Conservation (phyloP, 2,888 invertebrate species). For the Cataglyphis cursor region DNA sequence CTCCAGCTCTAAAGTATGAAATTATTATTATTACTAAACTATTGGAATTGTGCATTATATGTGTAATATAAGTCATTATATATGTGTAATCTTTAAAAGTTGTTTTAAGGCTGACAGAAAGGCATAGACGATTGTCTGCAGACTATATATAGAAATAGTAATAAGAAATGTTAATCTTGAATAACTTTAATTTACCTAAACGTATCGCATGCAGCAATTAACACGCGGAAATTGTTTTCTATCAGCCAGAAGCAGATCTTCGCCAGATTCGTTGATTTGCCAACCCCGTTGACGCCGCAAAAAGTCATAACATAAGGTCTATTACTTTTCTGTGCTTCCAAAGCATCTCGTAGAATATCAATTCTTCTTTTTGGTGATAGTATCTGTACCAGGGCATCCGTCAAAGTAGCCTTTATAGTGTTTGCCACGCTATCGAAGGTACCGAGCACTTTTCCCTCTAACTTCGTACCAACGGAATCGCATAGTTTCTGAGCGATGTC, state of each 20-base stretch:
- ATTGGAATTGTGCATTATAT: constrained; percentile 8
- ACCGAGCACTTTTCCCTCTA: constrained; percentile 97
- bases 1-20: constrained; percentile 92
- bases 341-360: constrained; percentile 98
- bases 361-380: constrained; percentile 97
- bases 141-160: not conserved
- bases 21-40: not conserved
- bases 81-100: not conserved
- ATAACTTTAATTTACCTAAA: constrained; percentile 88
- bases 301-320: constrained; percentile 98
- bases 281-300: constrained; percentile 99
- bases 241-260: constrained; percentile 99
- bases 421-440: constrained; percentile 97
- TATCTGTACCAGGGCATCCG: constrained; percentile 97
- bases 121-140: not conserved
- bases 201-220: constrained; percentile 99
- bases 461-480: constrained; percentile 95
- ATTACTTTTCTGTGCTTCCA: constrained; percentile 94
- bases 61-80: not conserved
- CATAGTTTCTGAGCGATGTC: constrained; percentile 98
- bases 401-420: constrained; percentile 95
- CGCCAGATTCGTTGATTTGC: constrained; percentile 99
- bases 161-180: not conserved
- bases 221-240: constrained; percentile 97
- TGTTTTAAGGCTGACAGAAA: not conserved